Evolutionary conservation across 1,140 invertebrate species (phyloP).

Genomic region (Atopsyche davidsoni): DNA sequence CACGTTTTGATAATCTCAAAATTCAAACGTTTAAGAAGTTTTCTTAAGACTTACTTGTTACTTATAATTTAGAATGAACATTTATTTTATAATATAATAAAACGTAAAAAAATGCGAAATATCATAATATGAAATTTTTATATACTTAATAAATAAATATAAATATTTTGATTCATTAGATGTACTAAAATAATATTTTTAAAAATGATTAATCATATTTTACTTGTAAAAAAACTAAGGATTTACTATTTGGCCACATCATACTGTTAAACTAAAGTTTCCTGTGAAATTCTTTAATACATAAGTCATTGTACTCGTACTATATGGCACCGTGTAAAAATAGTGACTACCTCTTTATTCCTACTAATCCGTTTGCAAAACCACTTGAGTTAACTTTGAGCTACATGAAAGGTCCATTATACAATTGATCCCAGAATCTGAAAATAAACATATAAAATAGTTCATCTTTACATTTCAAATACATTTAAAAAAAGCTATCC

Average conservation of each 20-base stretch:
- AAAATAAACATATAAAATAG: constrained; percentile 10
- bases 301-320: constrained; percentile 4
- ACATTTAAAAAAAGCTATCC: too few species aligned
- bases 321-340: constrained; percentile 29
- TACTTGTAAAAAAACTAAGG: background rate
- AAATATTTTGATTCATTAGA: background rate
- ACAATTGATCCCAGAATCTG: constrained; percentile 21
- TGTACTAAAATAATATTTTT: background rate
- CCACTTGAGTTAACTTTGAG: constrained; percentile 1
- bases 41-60: too few species aligned
- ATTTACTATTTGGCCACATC: background rate
- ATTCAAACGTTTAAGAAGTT: too few species aligned
- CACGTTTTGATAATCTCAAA: too few species aligned
- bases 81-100: too few species aligned
- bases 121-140: background rate
- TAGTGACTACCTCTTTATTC: constrained; percentile 9
- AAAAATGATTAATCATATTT: constrained; percentile 7
- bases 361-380: constrained; percentile 6
- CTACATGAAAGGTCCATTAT: constrained; percentile 4
- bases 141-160: background rate
- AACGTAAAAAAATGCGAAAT: too few species aligned
- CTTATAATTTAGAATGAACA: too few species aligned
- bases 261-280: background rate
- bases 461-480: too few species aligned
- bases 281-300: constrained; percentile 3